A percentile compares a stretch with the other conserved stretches of the same genome.
phyloP scores from a whole-genome alignment of 2,888 invertebrate genomes.

The Lasius platythorax region DNA sequence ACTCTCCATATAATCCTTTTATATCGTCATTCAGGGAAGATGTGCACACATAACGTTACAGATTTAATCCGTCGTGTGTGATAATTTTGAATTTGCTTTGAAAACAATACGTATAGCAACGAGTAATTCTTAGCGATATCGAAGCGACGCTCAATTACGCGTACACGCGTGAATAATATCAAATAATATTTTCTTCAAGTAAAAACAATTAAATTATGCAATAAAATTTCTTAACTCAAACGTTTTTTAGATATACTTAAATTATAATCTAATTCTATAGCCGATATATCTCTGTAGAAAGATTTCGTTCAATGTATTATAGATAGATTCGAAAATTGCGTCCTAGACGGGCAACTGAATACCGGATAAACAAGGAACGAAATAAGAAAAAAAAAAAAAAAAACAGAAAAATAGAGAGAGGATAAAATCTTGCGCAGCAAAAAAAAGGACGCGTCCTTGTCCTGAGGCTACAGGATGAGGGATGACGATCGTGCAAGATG shows the following conservation, averaged over 20 bases:
- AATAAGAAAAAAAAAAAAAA: not conserved
- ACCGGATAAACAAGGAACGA: not conserved
- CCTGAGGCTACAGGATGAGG: conserved; percentile 32
- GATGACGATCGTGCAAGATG: conserved; percentile 55
- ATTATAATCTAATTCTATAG: not conserved
- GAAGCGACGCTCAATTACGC: not conserved
- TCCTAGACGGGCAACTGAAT: not conserved
- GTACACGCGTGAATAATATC: not conserved
- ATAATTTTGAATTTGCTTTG: conserved; percentile 26
- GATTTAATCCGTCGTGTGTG: conserved; percentile 39
- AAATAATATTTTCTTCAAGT: not conserved
- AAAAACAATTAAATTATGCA: not conserved
- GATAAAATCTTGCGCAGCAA: conserved; percentile 1
- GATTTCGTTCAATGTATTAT: not conserved
- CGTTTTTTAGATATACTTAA: not conserved
- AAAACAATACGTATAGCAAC: conserved; percentile 45
- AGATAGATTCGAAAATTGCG: not conserved
- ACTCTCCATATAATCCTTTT: conserved; percentile 49
- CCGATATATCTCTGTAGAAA: not conserved
- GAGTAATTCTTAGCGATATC: not conserved
- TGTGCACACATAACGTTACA: not conserved
- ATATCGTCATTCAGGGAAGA: conserved; percentile 30
- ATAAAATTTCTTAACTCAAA: not conserved
- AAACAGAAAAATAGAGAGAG: not conserved
- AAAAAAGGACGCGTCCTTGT: not conserved